Base-by-base conservation (phyloP, 2,113 vertebrate genomes). In the Mystacornis crossleyi region DNA sequence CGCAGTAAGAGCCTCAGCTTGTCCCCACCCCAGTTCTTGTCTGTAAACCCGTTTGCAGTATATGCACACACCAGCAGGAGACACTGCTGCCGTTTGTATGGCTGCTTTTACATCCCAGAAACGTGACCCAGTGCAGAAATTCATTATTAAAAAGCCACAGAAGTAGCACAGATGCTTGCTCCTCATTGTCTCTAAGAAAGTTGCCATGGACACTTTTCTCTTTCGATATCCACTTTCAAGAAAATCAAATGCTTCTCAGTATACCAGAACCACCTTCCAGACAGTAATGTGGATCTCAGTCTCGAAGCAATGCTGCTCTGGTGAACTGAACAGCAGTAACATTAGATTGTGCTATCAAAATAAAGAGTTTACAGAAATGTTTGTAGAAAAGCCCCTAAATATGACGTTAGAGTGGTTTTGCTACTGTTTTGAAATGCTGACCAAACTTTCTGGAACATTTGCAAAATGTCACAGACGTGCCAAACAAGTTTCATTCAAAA, bases 51-150 rank as follows among this genome's bases (percentile, higher is more conserved):
- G 4, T 81, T 33, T 92, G 93, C 92, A 96, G 53, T 94, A 14
- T 42, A 18, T 4, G 9, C 23, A 14, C 34, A 48, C 60, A 78
- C 96, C 96, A 89, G 93, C 86, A 97, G 96, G 96, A 95, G 96
- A 84, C 96, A 96, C 92, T 96, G 80, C 82, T 96, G 90, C 88
- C 36, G n/a, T 60, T 96, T 57, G 81, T 60, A 80, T 7, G 24
- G 72, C 60, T 81, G 64, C 51, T 69, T 93, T 66, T 43, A 9
- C 82, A 51, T 50, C 14, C 51, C 42, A 24, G 53, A 10, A 70
- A 54, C 6, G 25, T 5, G 51, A 92, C 40, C 58, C 64, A 17
- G 3, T 0, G 48, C 79, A 53, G n/a, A 43, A 94, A 86, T 42
- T 12, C 0, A 8, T 55, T 54, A 66, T 54, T 80, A 10, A 70